Evolutionary conservation across 2,113 vertebrate species (phyloP).

Genomic region (Gadus chalcogrammus): DNA sequence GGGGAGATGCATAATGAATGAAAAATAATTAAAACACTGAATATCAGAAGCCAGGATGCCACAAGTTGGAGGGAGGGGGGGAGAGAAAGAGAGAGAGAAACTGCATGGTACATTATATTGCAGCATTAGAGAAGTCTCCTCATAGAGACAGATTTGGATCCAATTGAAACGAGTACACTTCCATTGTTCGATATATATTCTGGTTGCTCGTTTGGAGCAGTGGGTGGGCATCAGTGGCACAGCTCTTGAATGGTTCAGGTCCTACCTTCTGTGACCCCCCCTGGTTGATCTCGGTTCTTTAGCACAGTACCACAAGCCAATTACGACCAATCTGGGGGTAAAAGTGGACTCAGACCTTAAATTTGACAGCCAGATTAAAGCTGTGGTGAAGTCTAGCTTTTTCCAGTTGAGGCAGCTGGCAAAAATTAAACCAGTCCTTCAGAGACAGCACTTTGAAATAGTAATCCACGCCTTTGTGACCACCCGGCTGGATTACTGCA

Average conservation of each 20-base stretch:
- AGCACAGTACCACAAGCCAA: neutral
- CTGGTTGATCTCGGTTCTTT: too few relatives aligned
- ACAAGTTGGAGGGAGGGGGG: neutral
- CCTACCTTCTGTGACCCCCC: neutral
- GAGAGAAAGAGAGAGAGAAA: too few relatives aligned
- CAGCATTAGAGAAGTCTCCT: too few relatives aligned
- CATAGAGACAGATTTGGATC: too few relatives aligned
- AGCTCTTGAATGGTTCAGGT: neutral
- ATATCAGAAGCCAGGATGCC: neutral
- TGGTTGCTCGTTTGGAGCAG: too few relatives aligned
- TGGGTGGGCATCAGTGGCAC: neutral
- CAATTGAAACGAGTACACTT: too few relatives aligned
- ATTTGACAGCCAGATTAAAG: neutral
- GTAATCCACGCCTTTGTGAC: too few relatives aligned
- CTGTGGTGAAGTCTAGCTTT: too few relatives aligned
- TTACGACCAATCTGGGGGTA: neutral
- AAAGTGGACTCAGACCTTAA: neutral
- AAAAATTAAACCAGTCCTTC: neutral
- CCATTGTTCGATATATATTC: too few relatives aligned
- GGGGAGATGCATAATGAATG: neutral
- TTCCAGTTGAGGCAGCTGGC: neutral
- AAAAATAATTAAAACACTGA: slow-evolving; percentile 10
- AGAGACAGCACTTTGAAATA: too few relatives aligned
- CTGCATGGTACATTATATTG: too few relatives aligned
- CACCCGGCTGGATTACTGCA: neutral